Percentiles rank a stretch among this genome's conserved stretches.
phyloP scores from a whole-genome alignment of 2,888 invertebrate species.

The Drosophila anceps region DNA sequence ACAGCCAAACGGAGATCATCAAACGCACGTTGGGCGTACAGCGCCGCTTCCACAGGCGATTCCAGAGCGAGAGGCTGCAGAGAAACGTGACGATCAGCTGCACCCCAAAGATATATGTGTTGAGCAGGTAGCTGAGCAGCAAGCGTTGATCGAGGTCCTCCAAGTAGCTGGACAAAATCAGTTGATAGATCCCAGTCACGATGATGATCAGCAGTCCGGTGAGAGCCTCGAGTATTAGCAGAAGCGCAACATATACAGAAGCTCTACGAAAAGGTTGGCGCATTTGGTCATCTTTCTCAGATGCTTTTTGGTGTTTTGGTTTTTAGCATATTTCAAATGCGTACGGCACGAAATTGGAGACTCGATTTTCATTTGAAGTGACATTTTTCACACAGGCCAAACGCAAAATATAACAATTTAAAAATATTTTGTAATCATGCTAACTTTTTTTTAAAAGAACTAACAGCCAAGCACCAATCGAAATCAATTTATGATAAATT shows the following conservation, averaged over 20 bases:
- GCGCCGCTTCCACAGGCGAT: constrained; percentile 70
- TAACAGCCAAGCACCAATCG: no score
- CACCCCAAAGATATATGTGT: constrained; percentile 71
- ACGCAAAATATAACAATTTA: not conserved
- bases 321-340: constrained; percentile 7
- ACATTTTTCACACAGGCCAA: constrained; percentile 1
- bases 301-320: constrained; percentile 13
- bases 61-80: constrained; percentile 77
- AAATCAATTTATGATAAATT: not conserved
- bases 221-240: constrained; percentile 71
- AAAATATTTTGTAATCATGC: not conserved
- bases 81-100: constrained; percentile 73
- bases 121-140: constrained; percentile 70
- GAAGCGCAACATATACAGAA: constrained; percentile 65
- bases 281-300: constrained; percentile 79
- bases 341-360: constrained; percentile 11
- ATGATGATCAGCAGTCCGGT: constrained; percentile 71
- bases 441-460: no score
- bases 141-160: constrained; percentile 61
- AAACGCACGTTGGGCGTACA: constrained; percentile 72
- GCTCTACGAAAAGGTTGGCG: constrained; percentile 78
- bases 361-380: constrained; percentile 27
- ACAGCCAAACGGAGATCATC: constrained; percentile 77
- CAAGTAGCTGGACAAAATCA: constrained; percentile 66
- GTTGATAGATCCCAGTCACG: constrained; percentile 71